phyloP scores from a whole-genome alignment of 2,797 vertebrate genomes.

The Crypturellus tataupa region DNA sequence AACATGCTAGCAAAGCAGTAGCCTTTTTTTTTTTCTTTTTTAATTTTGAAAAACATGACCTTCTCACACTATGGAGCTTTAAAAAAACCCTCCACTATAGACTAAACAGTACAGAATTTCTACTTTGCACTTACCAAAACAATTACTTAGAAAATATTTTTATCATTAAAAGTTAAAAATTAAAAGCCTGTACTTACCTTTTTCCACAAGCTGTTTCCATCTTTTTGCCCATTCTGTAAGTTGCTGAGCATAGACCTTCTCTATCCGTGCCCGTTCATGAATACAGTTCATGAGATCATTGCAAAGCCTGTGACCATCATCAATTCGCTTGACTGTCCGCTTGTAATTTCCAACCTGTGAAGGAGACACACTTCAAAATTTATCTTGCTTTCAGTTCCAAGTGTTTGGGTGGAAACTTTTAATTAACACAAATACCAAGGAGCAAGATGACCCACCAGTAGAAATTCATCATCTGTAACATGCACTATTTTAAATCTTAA shows the following conservation, averaged over 20 bases:
- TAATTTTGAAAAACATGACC: background rate
- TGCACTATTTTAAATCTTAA: background rate
- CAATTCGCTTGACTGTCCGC: conserved; percentile 92
- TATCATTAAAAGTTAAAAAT: background rate
- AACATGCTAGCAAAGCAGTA: background rate
- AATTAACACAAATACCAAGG: background rate
- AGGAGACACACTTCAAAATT: background rate
- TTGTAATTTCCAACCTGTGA: conserved; percentile 96
- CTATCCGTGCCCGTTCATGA: conserved; percentile 94
- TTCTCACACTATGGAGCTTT: background rate
- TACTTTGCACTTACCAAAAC: conserved; percentile 31
- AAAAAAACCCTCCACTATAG: background rate
- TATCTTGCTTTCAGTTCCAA: background rate
- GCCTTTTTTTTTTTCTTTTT: background rate
- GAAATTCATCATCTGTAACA: background rate
- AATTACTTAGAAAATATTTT: background rate
- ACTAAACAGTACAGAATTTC: background rate
- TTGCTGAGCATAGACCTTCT: conserved; percentile 94
- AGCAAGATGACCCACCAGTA: background rate
- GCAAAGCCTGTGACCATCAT: conserved; percentile 94
- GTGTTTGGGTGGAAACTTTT: no score
- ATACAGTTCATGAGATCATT: conserved; percentile 94
- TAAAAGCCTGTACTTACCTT: conserved; percentile 83
- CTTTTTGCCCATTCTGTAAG: conserved; percentile 97
- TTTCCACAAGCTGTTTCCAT: conserved; percentile 95